These are phyloP conservation scores for Drosophila cyrtoloma DNA, from an alignment of 2,888 invertebrate species.

Conservation along the genomic window DNA sequence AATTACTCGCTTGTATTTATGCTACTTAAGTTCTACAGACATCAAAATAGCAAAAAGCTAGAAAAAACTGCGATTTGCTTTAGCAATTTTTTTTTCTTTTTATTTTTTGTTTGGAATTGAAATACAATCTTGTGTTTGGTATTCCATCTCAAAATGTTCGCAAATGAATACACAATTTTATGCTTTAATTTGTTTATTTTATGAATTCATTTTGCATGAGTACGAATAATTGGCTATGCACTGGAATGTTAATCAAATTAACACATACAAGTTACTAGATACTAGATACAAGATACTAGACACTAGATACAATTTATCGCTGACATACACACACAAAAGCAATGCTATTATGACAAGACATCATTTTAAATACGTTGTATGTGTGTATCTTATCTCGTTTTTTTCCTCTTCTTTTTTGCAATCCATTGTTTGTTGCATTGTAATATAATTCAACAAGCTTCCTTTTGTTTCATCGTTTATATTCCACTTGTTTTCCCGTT, in stretches of 20 bases:
- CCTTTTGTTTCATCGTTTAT: background rate
- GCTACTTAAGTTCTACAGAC: slow-evolving; percentile 72
- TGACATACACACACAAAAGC: slow-evolving; percentile 51
- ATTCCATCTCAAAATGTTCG: slow-evolving; percentile 27
- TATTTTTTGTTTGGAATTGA: slow-evolving; percentile 24
- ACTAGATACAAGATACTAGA: slow-evolving; percentile 13
- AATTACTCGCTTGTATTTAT: slow-evolving; percentile 56
- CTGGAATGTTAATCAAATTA: slow-evolving; percentile 73
- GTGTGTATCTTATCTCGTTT: slow-evolving; percentile 1
- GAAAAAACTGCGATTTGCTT: slow-evolving; percentile 63
- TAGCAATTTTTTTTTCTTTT: slow-evolving; percentile 34
- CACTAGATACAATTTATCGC: slow-evolving; percentile 24
- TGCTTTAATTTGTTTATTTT: slow-evolving; percentile 13
- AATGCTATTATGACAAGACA: slow-evolving; percentile 38
- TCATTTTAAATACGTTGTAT: slow-evolving; percentile 29
- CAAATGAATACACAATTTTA: slow-evolving; percentile 50
- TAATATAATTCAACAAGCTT: slow-evolving; percentile 15
- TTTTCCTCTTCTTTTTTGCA: background rate
- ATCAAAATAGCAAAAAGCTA: slow-evolving; percentile 79
- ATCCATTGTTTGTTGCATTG: slow-evolving; percentile 2
- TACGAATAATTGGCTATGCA: slow-evolving; percentile 71
- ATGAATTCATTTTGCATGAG: slow-evolving; percentile 31
- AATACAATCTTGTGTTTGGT: slow-evolving; percentile 34
- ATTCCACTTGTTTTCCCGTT: slow-evolving; percentile 11
- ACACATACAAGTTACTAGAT: slow-evolving; percentile 42